phyloP scores from a whole-genome alignment of 2,797 vertebrate species.

The Denticeps clupeoides region DNA sequence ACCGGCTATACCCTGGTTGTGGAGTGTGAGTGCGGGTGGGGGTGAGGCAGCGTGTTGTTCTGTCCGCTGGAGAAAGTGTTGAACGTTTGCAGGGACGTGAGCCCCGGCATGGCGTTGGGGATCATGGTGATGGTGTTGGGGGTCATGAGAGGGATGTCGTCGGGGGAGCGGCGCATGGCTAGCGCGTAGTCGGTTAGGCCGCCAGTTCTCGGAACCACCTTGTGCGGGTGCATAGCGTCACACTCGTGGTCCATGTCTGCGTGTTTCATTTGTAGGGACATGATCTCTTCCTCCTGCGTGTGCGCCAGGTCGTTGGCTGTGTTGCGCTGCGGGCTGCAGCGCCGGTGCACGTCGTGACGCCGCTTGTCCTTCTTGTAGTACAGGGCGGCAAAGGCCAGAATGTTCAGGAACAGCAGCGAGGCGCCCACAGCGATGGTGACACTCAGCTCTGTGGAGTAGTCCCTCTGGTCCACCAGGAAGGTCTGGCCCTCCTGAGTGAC shows the following conservation, averaged over 20 bases:
- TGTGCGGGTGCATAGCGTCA: conserved; percentile 90
- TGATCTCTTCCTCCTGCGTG: conserved; percentile 97
- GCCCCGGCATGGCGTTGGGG: conserved; percentile 92
- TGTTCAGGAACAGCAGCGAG: conserved; percentile 94
- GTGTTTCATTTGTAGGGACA: conserved; percentile 99
- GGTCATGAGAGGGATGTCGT: conserved; percentile 98
- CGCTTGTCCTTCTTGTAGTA: conserved; percentile 99
- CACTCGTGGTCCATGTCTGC: conserved; percentile 93
- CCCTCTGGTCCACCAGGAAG: conserved; percentile 90
- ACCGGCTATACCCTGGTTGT: conserved; percentile 98
- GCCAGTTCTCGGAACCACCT: conserved; percentile 95
- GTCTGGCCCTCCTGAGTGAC: conserved; percentile 88
- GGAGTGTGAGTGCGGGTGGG: conserved; percentile 91
- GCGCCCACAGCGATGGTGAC: conserved; percentile 97
- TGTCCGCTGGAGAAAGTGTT: conserved; percentile 92
- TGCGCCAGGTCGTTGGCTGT: conserved; percentile 88
- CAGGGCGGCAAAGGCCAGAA: conserved; percentile 90
- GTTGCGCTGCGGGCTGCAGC: conserved; percentile 89
- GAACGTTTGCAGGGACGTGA: conserved; percentile 90
- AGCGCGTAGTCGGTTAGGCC: conserved; percentile 97
- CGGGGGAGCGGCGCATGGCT: conserved; percentile 96
- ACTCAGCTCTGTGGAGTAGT: conserved; percentile 95
- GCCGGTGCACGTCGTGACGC: conserved; percentile 86
- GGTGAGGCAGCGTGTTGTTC: conserved; percentile 94
- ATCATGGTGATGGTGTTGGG: conserved; percentile 99